Conservation (phyloP, 2,797 vertebrate species). For the Phyllotis vaccarum region DNA sequence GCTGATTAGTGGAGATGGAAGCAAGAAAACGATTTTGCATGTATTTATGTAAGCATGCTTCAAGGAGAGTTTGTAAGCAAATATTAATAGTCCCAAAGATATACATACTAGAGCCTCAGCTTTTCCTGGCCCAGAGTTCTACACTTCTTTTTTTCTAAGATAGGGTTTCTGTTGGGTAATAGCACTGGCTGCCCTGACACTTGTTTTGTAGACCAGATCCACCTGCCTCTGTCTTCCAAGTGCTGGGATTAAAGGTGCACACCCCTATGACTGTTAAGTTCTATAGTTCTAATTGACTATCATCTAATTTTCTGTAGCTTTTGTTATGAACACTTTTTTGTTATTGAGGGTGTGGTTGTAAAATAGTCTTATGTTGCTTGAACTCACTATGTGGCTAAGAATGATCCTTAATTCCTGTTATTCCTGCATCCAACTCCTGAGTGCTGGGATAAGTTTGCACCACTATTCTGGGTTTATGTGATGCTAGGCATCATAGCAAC, state of each 20-base stretch:
- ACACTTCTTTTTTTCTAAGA: background rate
- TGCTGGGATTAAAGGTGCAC: background rate
- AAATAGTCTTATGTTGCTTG: background rate
- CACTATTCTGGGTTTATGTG: background rate
- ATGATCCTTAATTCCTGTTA: background rate
- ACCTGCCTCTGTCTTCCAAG: background rate
- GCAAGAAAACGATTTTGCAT: slow-evolving; percentile 27
- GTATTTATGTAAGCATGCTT: background rate
- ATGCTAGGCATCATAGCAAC: background rate
- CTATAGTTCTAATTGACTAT: background rate
- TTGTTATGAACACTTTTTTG: slow-evolving; percentile 40
- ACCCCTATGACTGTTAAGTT: background rate
- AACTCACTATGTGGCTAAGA: background rate
- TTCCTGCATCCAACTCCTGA: background rate
- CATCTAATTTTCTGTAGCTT: slow-evolving; percentile 15
- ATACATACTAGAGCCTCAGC: background rate
- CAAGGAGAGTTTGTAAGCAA: background rate
- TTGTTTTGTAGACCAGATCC: background rate
- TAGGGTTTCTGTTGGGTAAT: background rate
- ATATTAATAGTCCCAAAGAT: background rate
- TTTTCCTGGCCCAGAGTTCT: background rate
- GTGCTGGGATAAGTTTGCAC: background rate
- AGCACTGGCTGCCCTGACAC: background rate
- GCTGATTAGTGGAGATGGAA: background rate
- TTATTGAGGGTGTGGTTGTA: background rate